Conservation (phyloP, 2,888 invertebrate species). For the Nomada fucata region DNA sequence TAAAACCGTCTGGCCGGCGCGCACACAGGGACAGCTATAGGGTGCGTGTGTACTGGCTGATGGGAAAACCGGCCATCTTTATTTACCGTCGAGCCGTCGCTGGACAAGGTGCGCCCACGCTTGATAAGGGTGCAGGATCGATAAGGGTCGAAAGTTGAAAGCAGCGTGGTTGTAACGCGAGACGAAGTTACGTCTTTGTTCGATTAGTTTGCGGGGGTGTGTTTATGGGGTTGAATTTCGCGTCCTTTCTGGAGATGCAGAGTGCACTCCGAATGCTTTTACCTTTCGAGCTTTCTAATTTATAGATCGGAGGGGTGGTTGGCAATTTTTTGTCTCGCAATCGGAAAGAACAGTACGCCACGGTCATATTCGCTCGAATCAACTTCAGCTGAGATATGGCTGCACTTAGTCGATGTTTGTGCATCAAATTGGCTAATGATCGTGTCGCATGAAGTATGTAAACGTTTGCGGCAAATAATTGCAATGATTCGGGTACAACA, state of each 20-base stretch:
- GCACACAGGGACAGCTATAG: conserved; percentile 11
- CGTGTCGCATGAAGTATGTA: no score
- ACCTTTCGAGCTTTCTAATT: no score
- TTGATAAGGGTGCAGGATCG: conserved; percentile 52
- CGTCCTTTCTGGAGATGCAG: background rate
- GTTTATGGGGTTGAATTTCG: background rate
- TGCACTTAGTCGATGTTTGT: no score
- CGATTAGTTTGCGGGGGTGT: background rate
- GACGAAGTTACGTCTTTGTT: conserved; percentile 19
- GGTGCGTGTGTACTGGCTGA: conserved; percentile 54
- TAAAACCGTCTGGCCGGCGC: conserved; percentile 77
- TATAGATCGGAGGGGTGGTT: no score
- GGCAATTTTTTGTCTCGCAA: no score
- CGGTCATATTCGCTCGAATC: no score
- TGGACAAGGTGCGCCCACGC: conserved; percentile 62
- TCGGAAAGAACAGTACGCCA: no score
- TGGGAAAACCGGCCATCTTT: conserved; percentile 75
- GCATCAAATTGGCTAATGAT: no score
- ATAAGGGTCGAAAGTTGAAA: conserved; percentile 68
- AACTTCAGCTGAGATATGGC: no score
- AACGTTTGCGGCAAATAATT: no score
- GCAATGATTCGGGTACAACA: no score
- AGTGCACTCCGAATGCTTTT: no score
- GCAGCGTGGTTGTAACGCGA: conserved; percentile 58
- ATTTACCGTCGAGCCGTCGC: conserved; percentile 70